Evolutionary conservation across 2,797 vertebrate species (phyloP).

Genomic region (Acrossocheilus fasciatus): DNA sequence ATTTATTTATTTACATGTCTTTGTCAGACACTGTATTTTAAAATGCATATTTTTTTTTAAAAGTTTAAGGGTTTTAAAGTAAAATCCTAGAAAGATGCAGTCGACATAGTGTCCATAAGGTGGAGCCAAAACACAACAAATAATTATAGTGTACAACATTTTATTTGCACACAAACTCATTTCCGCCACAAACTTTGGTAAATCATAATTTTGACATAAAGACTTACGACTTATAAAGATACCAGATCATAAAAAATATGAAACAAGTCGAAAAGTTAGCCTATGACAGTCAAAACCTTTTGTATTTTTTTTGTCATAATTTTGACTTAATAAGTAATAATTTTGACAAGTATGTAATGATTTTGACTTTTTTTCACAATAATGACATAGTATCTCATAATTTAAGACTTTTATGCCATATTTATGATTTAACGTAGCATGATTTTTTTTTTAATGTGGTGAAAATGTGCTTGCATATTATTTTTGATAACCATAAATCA

Average conservation of each 20-base stretch:
- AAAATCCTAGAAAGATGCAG: not conserved
- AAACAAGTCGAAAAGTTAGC: too few species aligned
- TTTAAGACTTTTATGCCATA: not conserved
- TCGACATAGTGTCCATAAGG: not conserved
- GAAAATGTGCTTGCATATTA: not conserved
- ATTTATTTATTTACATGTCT: not conserved
- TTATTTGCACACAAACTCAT: not conserved
- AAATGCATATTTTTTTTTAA: not conserved
- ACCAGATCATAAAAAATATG: not conserved
- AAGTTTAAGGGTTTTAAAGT: not conserved
- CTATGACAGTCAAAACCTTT: too few species aligned
- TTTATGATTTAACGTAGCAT: not conserved
- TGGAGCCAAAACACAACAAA: constrained; percentile 7
- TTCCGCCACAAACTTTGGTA: not conserved
- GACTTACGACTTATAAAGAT: not conserved
- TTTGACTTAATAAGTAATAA: not conserved
- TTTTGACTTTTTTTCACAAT: not conserved
- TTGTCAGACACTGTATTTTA: not conserved
- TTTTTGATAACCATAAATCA: not conserved
- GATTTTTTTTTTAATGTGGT: not conserved
- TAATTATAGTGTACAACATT: too few species aligned
- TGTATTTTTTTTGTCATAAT: not conserved
- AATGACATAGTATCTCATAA: not conserved
- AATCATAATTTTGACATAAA: not conserved
- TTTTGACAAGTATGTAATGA: not conserved